These are phyloP conservation scores for Tetraneura akinire DNA, from an alignment of 1,140 invertebrate species.

Conservation along the genomic window DNA sequence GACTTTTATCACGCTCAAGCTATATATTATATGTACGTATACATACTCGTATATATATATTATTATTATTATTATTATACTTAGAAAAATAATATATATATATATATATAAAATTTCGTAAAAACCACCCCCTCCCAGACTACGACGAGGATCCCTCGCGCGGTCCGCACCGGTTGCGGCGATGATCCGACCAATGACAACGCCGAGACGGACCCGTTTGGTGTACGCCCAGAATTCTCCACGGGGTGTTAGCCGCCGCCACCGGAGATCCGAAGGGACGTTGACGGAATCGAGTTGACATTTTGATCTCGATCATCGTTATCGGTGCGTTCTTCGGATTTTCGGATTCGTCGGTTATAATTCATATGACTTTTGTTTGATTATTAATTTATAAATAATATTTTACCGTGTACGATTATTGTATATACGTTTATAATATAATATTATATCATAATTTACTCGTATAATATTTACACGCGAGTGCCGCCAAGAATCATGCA, in stretches of 20 bases:
- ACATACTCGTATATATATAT: background rate
- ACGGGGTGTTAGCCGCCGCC: conserved; percentile 22
- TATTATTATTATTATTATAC: too few relatives aligned
- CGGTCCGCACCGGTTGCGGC: conserved; percentile 39
- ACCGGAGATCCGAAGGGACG: background rate
- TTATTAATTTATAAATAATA: background rate
- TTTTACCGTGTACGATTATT: too few relatives aligned
- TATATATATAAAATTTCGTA: background rate
- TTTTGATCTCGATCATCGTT: conserved; percentile 42
- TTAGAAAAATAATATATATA: background rate
- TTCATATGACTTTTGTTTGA: background rate
- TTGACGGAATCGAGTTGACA: conserved; percentile 41
- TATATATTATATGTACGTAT: too few relatives aligned
- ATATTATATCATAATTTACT: too few relatives aligned
- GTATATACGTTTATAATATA: too few relatives aligned
- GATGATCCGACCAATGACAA: conserved; percentile 17
- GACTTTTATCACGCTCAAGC: conserved; percentile 35
- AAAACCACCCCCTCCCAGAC: conserved; percentile 8
- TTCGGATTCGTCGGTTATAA: background rate
- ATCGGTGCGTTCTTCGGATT: background rate
- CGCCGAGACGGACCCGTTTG: background rate
- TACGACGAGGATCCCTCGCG: background rate
- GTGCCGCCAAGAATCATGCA: conserved; percentile 22
- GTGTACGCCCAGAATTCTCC: background rate
- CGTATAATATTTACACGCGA: background rate